Conservation (phyloP, 2,888 invertebrate genomes). For the Sphaeridia pumilis region DNA sequence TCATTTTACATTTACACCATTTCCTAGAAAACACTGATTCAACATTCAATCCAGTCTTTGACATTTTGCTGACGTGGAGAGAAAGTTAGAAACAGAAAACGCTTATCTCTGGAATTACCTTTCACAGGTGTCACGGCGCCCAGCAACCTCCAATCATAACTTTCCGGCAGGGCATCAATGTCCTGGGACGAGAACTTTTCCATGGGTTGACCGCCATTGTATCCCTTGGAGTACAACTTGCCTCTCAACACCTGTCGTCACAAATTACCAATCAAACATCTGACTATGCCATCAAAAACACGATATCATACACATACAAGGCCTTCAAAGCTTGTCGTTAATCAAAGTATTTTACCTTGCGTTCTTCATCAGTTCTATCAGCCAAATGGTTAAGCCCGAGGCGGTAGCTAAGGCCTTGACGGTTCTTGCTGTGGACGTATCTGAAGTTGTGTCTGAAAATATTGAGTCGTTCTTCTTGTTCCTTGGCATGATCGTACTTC, state of each 20-base stretch:
- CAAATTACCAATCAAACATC: neutral
- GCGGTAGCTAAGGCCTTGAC: slow-evolving; percentile 58
- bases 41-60: too few species aligned
- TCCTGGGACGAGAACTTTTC: slow-evolving; percentile 50
- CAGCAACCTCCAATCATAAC: slow-evolving; percentile 77
- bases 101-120: slow-evolving; percentile 46
- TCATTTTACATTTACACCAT: neutral
- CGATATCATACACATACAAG: neutral
- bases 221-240: slow-evolving; percentile 49
- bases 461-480: slow-evolving; percentile 57
- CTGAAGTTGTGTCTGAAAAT: slow-evolving; percentile 72
- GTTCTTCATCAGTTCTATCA: slow-evolving; percentile 65
- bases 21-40: too few species aligned
- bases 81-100: neutral
- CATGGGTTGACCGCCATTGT: slow-evolving; percentile 68
- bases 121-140: slow-evolving; percentile 91
- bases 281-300: neutral
- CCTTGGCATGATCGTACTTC: slow-evolving; percentile 51
- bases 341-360: slow-evolving; percentile 41
- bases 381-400: slow-evolving; percentile 77
- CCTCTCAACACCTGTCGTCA: slow-evolving; percentile 54
- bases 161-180: slow-evolving; percentile 52
- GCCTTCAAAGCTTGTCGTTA: neutral
- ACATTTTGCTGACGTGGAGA: neutral
- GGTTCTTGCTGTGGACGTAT: slow-evolving; percentile 68